Base-by-base conservation (phyloP, 2,888 invertebrate species). In the Schrankia costaestrigalis region DNA sequence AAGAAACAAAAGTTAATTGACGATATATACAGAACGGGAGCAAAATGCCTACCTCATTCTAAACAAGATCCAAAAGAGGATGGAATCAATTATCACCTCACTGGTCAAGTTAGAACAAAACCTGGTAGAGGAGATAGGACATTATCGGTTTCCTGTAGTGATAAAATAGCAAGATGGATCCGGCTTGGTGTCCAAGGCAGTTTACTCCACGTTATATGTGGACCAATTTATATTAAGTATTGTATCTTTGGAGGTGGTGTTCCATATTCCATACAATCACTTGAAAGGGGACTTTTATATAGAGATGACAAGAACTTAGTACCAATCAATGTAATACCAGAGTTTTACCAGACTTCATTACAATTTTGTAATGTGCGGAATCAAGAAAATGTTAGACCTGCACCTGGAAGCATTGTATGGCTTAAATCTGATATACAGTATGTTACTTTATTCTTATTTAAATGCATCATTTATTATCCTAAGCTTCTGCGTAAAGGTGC, bases 121-220 rank as follows among this genome's bases (percentile, higher is more conserved):
- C 97, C 97, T 14, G 97, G 97, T 0, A 89, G 97, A 62, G 98
- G 98, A 0, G 94, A 95, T 68, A 92, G 92, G 27, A 97, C 98
- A 0, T 72, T 95, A 23, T 97, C 97, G 6, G 92, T 97, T 58
- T 97, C 97, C 0, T 98, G 98, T 75, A 97, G 97, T 75, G 98
- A 98, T 78, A 98, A 98, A 89, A 83, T 98, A 8, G 92, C 96
- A 2, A 92, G 93, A 59, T 98, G 98, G 98, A 92, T 94, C 64
- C 85, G 94, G 41, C 67, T 96, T 17, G 97, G 98, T 0, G 69
- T 96, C 13, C 97, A 95, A 85, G 97, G 98, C 2, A 91, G 94
- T 2, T 78, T 98, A 2, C 68, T 97, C 27, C 91, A 91, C 43
- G 73, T 91, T 41, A 70, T 97, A 13, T 72, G 83, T 2, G 63